Evolutionary conservation across 2,888 invertebrate genomes (phyloP).

Genomic region (Clanis bilineata): DNA sequence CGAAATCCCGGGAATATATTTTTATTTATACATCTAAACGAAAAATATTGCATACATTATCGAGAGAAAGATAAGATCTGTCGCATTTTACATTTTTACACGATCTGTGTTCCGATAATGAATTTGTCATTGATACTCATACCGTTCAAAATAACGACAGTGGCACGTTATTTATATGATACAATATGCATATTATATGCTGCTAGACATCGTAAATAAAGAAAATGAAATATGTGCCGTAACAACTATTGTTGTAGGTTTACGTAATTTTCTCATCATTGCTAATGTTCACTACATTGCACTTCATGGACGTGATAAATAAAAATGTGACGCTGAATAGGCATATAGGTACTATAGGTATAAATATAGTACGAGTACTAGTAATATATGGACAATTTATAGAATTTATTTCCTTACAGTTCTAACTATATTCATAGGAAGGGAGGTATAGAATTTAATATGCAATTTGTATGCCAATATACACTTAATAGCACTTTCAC

Average conservation of each 20-base stretch:
- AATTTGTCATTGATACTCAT: constrained; percentile 6
- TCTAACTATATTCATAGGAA: too few relatives aligned
- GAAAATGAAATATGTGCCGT: background rate
- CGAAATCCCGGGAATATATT: background rate
- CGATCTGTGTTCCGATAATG: constrained; percentile 19
- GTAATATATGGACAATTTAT: too few relatives aligned
- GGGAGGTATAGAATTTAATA: too few relatives aligned
- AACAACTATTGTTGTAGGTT: background rate
- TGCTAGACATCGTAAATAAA: background rate
- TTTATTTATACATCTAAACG: background rate
- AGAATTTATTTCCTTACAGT: background rate
- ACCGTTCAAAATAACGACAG: background rate
- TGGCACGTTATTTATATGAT: background rate
- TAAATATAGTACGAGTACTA: too few relatives aligned
- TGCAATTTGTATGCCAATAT: background rate
- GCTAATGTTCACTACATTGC: background rate
- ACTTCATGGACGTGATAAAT: background rate
- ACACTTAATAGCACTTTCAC: background rate
- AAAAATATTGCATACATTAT: constrained; percentile 15
- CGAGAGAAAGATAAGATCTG: constrained; percentile 31
- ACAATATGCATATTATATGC: background rate
- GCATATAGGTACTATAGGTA: background rate
- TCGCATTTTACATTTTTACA: constrained; percentile 20
- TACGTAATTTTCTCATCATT: constrained; percentile 5
- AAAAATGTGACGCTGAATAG: background rate